A percentile compares a stretch with the other conserved stretches of the same genome.
Evolutionary conservation across 2,888 invertebrate species (phyloP).

Genomic region (Cremastobaeus sp.): DNA sequence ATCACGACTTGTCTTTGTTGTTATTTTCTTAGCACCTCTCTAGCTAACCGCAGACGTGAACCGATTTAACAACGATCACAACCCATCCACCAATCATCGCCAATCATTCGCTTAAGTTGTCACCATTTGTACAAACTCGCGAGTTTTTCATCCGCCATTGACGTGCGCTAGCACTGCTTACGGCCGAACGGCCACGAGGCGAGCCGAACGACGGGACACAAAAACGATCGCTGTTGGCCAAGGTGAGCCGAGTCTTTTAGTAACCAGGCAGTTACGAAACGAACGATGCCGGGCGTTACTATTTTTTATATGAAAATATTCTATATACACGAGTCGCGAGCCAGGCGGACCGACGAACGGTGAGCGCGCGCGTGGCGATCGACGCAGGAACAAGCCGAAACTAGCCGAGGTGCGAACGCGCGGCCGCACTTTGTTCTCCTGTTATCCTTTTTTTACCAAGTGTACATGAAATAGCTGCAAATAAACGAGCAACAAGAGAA

Average conservation of each 20-base stretch:
- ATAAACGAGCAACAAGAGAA: constrained; percentile 9
- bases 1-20: too few relatives aligned
- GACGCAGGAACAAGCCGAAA: background rate
- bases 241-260: constrained; percentile 6
- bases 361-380: constrained; percentile 8
- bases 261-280: constrained; percentile 18
- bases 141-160: too few relatives aligned
- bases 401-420: too few relatives aligned
- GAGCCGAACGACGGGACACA: constrained; percentile 19
- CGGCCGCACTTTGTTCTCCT: constrained; percentile 16
- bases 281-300: constrained; percentile 52
- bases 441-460: constrained; percentile 21
- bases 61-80: too few relatives aligned
- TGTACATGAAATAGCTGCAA: constrained; percentile 10
- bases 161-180: constrained; percentile 5
- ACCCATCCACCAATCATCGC: too few relatives aligned
- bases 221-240: constrained; percentile 20
- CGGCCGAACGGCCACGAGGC: background rate
- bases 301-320: constrained; percentile 52
- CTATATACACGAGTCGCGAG: background rate
- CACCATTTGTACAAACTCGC: too few relatives aligned
- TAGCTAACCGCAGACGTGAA: too few relatives aligned
- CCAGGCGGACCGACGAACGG: background rate
- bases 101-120: too few relatives aligned
- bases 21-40: too few relatives aligned